Percentiles rank a stretch among this genome's conserved stretches.
These are phyloP conservation scores for Zosterops pallidus DNA, from an alignment of 2,113 vertebrate species.

Conservation along the genomic window DNA sequence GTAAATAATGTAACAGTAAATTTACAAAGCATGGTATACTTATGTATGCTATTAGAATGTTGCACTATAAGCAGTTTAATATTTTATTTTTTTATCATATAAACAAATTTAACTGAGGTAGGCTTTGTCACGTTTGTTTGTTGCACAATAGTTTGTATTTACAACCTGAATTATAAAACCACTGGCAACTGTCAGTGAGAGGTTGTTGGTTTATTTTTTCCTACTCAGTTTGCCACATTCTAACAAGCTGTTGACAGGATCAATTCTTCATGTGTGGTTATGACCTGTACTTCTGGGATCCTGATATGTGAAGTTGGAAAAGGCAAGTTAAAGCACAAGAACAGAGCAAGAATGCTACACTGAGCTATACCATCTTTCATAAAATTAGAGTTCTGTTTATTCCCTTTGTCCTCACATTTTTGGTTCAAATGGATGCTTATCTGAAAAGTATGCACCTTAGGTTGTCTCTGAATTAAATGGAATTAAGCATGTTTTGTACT, in stretches of 20 bases:
- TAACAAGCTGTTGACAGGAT: neutral
- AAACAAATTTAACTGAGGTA: conserved; percentile 32
- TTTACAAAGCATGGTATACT: conserved; percentile 69
- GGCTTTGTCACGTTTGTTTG: conserved; percentile 35
- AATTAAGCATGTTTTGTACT: neutral
- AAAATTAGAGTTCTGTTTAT: neutral
- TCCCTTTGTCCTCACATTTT: neutral
- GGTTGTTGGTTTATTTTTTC: neutral
- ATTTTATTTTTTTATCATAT: conserved; percentile 65
- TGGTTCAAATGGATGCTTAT: neutral
- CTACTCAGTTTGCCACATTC: neutral
- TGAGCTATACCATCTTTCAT: neutral
- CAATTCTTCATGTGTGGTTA: neutral
- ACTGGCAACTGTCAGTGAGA: conserved; percentile 5
- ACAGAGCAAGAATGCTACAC: neutral
- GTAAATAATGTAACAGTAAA: conserved; percentile 27
- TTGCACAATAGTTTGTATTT: conserved; percentile 43
- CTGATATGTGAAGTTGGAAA: neutral
- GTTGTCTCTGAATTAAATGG: neutral
- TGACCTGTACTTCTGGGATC: neutral
- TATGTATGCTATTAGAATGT: conserved; percentile 44
- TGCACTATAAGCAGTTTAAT: conserved; percentile 64
- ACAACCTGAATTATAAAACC: conserved; percentile 20
- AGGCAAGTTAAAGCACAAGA: neutral
- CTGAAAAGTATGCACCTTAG: neutral